These are phyloP conservation scores for Cephus pulcher DNA, from an alignment of 2,888 invertebrate genomes.

Conservation along the genomic window DNA sequence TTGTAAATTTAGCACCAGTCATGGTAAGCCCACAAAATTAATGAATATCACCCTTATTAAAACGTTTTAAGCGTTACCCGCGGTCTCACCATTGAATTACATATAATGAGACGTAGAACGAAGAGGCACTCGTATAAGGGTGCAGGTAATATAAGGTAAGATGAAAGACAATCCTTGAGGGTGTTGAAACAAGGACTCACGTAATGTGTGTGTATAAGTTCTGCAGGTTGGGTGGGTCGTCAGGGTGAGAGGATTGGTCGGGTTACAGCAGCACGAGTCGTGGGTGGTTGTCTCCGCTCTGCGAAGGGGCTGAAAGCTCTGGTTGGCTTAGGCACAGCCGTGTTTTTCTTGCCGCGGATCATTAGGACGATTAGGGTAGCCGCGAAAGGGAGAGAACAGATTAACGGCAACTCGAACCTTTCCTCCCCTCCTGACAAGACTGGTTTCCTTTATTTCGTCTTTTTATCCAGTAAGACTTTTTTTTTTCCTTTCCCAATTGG, in stretches of 20 bases:
- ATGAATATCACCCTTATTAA: background rate
- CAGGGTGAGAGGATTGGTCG: conserved; percentile 42
- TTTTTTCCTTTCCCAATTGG: background rate
- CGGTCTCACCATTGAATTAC: background rate
- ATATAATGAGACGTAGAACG: background rate
- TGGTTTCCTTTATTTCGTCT: conserved; percentile 9
- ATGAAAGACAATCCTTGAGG: conserved; percentile 44
- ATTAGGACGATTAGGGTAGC: conserved; percentile 64
- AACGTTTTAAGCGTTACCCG: background rate
- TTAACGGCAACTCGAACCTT: conserved; percentile 38
- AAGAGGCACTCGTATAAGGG: background rate
- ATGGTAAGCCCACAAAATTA: background rate
- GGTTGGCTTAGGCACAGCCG: conserved; percentile 60
- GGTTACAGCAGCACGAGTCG: conserved; percentile 45
- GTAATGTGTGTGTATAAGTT: background rate
- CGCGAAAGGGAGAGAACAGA: conserved; percentile 60
- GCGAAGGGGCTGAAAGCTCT: conserved; percentile 50
- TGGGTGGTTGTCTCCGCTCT: conserved; percentile 44
- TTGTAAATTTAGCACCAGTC: background rate
- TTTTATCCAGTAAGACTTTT: background rate
- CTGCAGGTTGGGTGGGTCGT: background rate
- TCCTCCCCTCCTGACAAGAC: conserved; percentile 7
- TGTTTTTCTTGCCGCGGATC: conserved; percentile 66
- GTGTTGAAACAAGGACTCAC: conserved; percentile 32
- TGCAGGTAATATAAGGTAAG: conserved; percentile 12